A percentile compares a stretch with the other conserved stretches of the same genome.
Conservation (phyloP, 1,140 invertebrate genomes). For the Dryas iulia region DNA sequence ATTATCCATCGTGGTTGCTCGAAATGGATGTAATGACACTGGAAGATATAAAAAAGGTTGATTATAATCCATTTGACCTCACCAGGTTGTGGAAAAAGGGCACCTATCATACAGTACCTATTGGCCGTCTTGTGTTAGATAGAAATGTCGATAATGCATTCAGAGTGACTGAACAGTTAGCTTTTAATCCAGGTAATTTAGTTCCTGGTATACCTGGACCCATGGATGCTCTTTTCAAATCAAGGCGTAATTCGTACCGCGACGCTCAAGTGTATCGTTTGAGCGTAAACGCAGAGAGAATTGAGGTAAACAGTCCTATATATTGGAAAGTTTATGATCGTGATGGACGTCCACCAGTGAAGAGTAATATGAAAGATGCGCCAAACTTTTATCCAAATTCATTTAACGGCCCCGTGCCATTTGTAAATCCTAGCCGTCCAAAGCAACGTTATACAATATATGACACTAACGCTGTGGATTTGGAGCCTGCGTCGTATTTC, state of each 20-base stretch:
- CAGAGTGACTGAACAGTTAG: constrained; percentile 91
- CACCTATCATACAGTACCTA: constrained; percentile 90
- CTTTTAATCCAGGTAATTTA: constrained; percentile 92
- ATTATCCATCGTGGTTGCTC: constrained; percentile 86
- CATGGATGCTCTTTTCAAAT: constrained; percentile 92
- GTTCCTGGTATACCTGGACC: constrained; percentile 92
- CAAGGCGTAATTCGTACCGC: constrained; percentile 90
- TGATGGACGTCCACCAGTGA: constrained; percentile 87
- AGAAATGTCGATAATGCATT: constrained; percentile 92
- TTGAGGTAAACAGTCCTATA: constrained; percentile 93
- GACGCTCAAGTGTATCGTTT: constrained; percentile 92
- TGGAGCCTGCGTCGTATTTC: constrained; percentile 41
- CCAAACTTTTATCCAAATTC: constrained; percentile 97
- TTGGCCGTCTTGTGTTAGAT: constrained; percentile 91
- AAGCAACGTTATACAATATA: constrained; percentile 34
- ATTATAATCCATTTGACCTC: constrained; percentile 85
- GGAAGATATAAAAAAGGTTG: constrained; percentile 73
- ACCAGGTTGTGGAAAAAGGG: constrained; percentile 89
- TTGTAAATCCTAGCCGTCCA: constrained; percentile 46
- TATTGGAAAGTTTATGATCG: constrained; percentile 83
- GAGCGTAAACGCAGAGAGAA: constrained; percentile 90
- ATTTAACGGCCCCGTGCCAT: constrained; percentile 87
- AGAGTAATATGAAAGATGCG: constrained; percentile 80
- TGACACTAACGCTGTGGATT: constrained; percentile 46
- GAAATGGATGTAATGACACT: constrained; percentile 81